These are phyloP conservation scores for Morpho deidamia DNA, from an alignment of 2,888 invertebrate species.

Conservation along the genomic window DNA sequence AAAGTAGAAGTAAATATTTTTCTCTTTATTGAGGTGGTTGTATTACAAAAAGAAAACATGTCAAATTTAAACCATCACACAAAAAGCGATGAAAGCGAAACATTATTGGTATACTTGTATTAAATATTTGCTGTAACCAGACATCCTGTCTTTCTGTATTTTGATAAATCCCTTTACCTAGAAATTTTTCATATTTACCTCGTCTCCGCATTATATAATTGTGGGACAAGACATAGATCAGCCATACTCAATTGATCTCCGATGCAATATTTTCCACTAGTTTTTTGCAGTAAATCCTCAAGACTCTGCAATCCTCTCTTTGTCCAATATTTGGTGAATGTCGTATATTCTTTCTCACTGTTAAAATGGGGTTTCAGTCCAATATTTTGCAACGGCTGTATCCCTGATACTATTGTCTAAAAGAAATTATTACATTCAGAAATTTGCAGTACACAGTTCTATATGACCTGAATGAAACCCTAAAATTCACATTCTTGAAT, in stretches of 20 bases:
- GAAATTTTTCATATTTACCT: slow-evolving; percentile 50
- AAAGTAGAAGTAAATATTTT: too few relatives aligned
- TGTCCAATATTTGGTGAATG: slow-evolving; percentile 75
- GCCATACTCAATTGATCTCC: slow-evolving; percentile 81
- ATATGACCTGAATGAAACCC: too few relatives aligned
- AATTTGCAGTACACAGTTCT: too few relatives aligned
- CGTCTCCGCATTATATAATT: slow-evolving; percentile 76
- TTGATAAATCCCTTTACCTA: too few relatives aligned
- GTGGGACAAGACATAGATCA: slow-evolving; percentile 83
- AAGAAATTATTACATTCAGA: neutral
- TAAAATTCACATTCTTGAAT: too few relatives aligned
- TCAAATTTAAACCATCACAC: too few relatives aligned
- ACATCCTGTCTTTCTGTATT: too few relatives aligned
- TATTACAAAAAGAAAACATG: too few relatives aligned
- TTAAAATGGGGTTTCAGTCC: slow-evolving; percentile 58
- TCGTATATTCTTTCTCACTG: slow-evolving; percentile 52
- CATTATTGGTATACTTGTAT: too few relatives aligned
- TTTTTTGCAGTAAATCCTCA: slow-evolving; percentile 64
- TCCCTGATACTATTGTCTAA: slow-evolving; percentile 79
- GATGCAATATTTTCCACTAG: slow-evolving; percentile 77
- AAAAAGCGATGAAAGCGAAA: too few relatives aligned
- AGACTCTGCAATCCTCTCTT: slow-evolving; percentile 76
- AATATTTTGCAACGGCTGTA: slow-evolving; percentile 84
- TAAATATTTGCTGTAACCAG: too few relatives aligned
- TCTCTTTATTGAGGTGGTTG: too few relatives aligned